Percentiles rank a stretch among this genome's conserved stretches.
These are phyloP conservation scores for Brachypterus glaber DNA, from an alignment of 2,888 invertebrate genomes.

Conservation along the genomic window DNA sequence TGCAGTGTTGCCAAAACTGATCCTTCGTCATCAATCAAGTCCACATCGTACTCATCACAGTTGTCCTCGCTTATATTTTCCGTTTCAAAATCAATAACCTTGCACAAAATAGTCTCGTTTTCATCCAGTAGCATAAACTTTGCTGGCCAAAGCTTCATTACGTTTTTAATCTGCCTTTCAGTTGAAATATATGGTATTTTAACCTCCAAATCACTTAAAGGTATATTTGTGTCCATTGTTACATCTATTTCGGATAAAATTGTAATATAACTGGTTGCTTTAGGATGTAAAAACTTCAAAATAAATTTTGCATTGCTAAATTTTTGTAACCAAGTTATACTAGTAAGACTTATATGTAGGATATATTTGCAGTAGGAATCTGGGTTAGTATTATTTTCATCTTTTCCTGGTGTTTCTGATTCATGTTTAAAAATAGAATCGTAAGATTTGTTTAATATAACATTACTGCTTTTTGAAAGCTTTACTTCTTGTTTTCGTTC, in stretches of 20 bases:
- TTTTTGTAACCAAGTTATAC: constrained; percentile 25
- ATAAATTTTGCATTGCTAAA: constrained; percentile 22
- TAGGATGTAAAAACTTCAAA: constrained; percentile 35
- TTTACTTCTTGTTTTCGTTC: constrained; percentile 3
- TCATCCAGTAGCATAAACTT: constrained; percentile 29
- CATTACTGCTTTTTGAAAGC: background rate
- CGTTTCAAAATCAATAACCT: constrained; percentile 26
- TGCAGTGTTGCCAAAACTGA: background rate
- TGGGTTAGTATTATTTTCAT: constrained; percentile 6
- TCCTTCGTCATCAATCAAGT: background rate
- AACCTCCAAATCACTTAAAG: constrained; percentile 24
- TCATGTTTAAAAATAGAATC: constrained; percentile 19
- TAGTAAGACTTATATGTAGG: constrained; percentile 29
- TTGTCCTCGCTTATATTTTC: too few species aligned
- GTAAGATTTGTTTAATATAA: background rate
- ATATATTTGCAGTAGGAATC: constrained; percentile 27
- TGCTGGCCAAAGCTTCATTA: constrained; percentile 31
- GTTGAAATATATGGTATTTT: constrained; percentile 32
- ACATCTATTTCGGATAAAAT: constrained; percentile 27
- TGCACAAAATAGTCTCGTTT: constrained; percentile 24
- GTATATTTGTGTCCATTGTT: constrained; percentile 21
- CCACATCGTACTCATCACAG: background rate
- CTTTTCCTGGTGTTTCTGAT: background rate
- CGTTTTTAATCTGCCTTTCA: constrained; percentile 23
- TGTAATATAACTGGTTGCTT: constrained; percentile 26